These are phyloP conservation scores for Rhinoderma darwinii DNA, from an alignment of 2,113 vertebrate genomes.

Conservation along the genomic window DNA sequence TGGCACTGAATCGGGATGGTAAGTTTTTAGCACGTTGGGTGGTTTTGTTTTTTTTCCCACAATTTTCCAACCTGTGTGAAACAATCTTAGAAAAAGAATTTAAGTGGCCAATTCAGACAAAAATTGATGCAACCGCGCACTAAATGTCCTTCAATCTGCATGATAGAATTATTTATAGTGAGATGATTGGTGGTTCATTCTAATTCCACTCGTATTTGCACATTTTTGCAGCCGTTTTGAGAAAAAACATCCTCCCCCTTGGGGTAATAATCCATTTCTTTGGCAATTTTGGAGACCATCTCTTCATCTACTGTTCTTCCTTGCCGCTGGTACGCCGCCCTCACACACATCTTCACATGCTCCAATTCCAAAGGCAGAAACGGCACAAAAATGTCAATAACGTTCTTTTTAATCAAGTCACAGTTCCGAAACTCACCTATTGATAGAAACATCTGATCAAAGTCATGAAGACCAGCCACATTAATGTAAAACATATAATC, in stretches of 20 bases:
- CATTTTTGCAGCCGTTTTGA: conserved; percentile 88
- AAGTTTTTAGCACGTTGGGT: too few relatives aligned
- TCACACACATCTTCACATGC: conserved; percentile 87
- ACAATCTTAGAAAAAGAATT: too few relatives aligned
- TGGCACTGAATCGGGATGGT: too few relatives aligned
- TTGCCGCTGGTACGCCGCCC: conserved; percentile 77
- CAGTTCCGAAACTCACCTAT: conserved; percentile 93
- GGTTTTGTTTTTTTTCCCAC: too few relatives aligned
- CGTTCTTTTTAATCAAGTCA: conserved; percentile 88
- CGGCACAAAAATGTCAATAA: conserved; percentile 94
- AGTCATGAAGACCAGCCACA: neutral
- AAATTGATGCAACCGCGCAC: too few relatives aligned
- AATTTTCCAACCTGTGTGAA: too few relatives aligned
- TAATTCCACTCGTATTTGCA: neutral
- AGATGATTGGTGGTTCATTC: neutral
- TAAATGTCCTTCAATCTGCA: too few relatives aligned
- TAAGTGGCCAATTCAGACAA: too few relatives aligned
- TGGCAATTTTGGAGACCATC: conserved; percentile 76
- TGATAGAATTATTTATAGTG: too few relatives aligned
- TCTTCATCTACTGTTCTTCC: conserved; percentile 64
- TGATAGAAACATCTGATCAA: neutral
- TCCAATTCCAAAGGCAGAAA: conserved; percentile 91
- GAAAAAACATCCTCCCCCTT: conserved; percentile 86
- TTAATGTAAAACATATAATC: too few relatives aligned
- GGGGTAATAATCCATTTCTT: conserved; percentile 87